These are phyloP conservation scores for Pelmatolapia mariae DNA, from an alignment of 2,113 vertebrate genomes.

Conservation along the genomic window DNA sequence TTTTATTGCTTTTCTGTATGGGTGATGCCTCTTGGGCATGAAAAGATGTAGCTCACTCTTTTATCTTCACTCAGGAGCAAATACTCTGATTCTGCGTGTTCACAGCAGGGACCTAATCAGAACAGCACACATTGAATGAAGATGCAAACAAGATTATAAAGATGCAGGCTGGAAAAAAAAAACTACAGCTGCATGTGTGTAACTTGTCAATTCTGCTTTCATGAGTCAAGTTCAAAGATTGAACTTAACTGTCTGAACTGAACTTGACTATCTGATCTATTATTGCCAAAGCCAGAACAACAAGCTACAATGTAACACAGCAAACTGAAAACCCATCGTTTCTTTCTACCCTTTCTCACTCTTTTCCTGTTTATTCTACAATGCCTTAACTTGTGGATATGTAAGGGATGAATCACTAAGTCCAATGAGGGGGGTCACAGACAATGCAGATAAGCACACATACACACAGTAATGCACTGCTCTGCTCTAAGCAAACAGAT, in stretches of 20 bases:
- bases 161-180: neutral
- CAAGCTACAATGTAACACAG: neutral
- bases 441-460: neutral
- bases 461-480: neutral
- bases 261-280: neutral
- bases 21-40: neutral
- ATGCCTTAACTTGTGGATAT: neutral
- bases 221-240: neutral
- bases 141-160: neutral
- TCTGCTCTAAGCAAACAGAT: conserved; percentile 44
- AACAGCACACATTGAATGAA: neutral
- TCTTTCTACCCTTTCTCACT: neutral
- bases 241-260: neutral
- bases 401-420: conserved; percentile 7
- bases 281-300: neutral
- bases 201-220: neutral
- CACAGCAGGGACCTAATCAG: neutral
- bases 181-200: neutral
- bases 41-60: neutral
- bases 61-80: neutral
- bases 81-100: neutral
- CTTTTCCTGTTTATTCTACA: neutral
- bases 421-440: neutral
- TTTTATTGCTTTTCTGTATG: neutral
- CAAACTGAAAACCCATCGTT: neutral